Evolutionary conservation across 2,797 vertebrate species (phyloP), one percentile per base, ranked within the genome.

Genomic region (Rhynchonycteris naso): DNA sequence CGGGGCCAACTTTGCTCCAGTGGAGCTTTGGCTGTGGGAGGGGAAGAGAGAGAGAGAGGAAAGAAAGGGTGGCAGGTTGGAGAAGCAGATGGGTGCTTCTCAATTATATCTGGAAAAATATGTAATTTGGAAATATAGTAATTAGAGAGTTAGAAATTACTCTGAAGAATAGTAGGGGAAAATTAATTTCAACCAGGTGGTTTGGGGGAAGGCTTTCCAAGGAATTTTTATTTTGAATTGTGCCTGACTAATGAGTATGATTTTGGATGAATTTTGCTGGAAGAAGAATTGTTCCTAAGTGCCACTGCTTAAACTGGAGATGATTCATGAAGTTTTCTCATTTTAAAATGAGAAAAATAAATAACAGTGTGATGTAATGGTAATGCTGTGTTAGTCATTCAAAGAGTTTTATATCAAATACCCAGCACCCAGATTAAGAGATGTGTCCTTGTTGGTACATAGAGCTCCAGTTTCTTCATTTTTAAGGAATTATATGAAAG

Each of bases 201-300:
- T 81, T 76, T 94, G 54, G n/a, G 26, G n/a, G 75, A 93, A 69
- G 35, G 1, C 43, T 88, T 92, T 35, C 52, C 79, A 68, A 69
- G 81, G 28, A 86, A 79, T 90, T 90, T 89, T 3, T 72, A 18
- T 91, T 95, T 91, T 84, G n/a, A 88, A 59, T 26, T 38, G 16
- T 69, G 11, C 58, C 56, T 91, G 63, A 59, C 50, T 63, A 82
- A 35, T 50, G 12, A 75, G 2, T 89, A 12, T 94, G 54, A 78
- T 66, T 82, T 94, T 68, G 74, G 33, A 30, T 94, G n/a, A 16
- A 56, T 90, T 92, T 96, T 85, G 26, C 30, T 89, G 15, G 59
- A 94, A 76, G 56, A 43, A 7, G 1, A n/a, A 35, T 75, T 6
- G 11, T 69, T 69, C 33, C 38, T 83, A 82, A 86, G 50, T 65